A percentile compares a stretch with the other conserved stretches of the same genome.
These are phyloP conservation scores for Setipinna tenuifilis DNA, from an alignment of 2,797 vertebrate species.

Conservation along the genomic window DNA sequence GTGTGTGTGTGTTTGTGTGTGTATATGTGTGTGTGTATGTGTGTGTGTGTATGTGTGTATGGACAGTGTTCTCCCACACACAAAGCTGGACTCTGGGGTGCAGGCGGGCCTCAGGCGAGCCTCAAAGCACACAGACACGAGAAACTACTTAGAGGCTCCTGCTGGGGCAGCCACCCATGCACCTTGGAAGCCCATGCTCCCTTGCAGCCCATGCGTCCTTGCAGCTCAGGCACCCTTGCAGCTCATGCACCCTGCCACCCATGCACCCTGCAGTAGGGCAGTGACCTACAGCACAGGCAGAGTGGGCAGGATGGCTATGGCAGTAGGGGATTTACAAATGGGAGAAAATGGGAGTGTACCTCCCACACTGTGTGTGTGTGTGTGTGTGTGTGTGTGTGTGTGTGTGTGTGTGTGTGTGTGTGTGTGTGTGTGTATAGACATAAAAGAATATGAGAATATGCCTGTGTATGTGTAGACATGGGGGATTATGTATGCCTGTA, in stretches of 20 bases:
- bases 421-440: background rate
- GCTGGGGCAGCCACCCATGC: background rate
- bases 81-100: background rate
- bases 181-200: background rate
- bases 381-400: background rate
- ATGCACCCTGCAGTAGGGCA: background rate
- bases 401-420: constrained; percentile 15
- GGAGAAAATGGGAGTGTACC: background rate
- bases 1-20: too few relatives aligned
- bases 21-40: too few relatives aligned
- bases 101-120: background rate
- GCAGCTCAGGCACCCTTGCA: too few relatives aligned
- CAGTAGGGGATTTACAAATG: background rate
- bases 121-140: background rate
- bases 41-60: background rate
- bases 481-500: background rate
- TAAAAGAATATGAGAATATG: too few relatives aligned
- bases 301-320: background rate
- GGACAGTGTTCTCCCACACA: background rate
- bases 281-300: background rate
- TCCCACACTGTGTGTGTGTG: background rate
- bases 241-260: too few relatives aligned
- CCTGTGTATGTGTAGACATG: background rate
- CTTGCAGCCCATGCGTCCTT: too few relatives aligned
- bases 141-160: background rate